Base-by-base conservation (phyloP, 2,113 vertebrate genomes). In the Tupaia chinensis region DNA sequence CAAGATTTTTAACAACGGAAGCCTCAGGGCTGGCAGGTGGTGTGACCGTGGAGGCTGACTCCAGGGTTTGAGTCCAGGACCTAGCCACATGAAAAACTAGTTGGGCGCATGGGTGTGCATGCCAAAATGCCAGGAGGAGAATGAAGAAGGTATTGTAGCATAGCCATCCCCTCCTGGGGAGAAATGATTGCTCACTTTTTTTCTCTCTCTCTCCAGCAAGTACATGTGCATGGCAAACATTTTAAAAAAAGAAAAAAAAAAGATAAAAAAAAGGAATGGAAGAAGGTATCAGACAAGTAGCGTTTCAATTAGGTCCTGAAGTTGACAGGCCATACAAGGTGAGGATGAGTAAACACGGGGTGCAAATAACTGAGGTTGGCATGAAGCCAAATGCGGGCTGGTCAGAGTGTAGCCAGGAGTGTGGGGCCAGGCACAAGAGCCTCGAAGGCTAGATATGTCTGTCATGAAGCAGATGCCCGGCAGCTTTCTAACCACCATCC, bases 391-490 rank as follows among this genome's bases (percentile, higher is more conserved):
- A 9, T 7, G 32, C 63, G 20, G 20, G 2, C 3, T 15, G 74
- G 20, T 23, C 68, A 11, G 53, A 11, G 22, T 3, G 23, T 6
- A 32, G 68, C n/a, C 68, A 27, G 34, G 29, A n/a, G 44, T 60
- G 1, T 90, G 83, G 81, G 29, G 79, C 5, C 80, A 69, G n/a
- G n/a, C 27, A 9, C 1, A 4, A 54, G 61, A 70, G 65, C 8
- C 22, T 6, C 9, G 15, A 27, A 58, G 19, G n/a, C 68, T 54
- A 61, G 22, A 66, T 27, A 60, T 23, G 68, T 54, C 79, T 13
- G 0, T 54, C 10, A 68, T 4, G 10, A 81, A 72, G 79, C 17
- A 19, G 32, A 8, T 4, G 69, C n/a, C 0, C 0, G 68, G 25
- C 13, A 29, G 69, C 79, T 78, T 78, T 78, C 87, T 34, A 54